Conservation (phyloP, 2,113 vertebrate species). For the Myotis lucifugus region DNA sequence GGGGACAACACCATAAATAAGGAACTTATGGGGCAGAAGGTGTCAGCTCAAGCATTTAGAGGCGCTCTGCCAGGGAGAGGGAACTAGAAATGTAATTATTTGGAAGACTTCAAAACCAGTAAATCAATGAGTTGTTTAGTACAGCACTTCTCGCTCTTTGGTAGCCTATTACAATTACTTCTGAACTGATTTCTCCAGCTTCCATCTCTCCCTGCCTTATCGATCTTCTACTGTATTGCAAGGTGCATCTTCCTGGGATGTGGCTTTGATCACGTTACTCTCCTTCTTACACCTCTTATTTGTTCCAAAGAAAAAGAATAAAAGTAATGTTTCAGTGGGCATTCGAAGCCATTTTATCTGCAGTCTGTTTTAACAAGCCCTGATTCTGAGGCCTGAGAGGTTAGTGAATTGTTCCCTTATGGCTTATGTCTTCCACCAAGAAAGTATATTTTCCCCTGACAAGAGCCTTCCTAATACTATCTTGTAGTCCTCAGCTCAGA, state of each 20-base stretch:
- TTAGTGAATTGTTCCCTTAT: not conserved
- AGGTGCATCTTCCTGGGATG: not conserved
- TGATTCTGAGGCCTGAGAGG: not conserved
- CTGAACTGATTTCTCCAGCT: not conserved
- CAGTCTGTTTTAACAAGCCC: not conserved
- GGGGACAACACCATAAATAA: conserved; percentile 21
- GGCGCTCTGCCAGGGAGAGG: not conserved
- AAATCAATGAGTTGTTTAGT: not conserved
- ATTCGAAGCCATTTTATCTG: not conserved
- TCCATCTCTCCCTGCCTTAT: not conserved
- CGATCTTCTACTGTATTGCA: not conserved
- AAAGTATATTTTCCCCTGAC: not conserved
- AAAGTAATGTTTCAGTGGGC: not conserved
- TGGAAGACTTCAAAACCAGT: not conserved
- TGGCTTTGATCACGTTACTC: rapidly evolving
- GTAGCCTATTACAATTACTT: not conserved
- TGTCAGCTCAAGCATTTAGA: not conserved
- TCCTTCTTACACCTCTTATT: not conserved
- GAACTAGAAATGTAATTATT: not conserved
- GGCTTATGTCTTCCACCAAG: not conserved
- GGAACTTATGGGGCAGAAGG: conserved; percentile 11
- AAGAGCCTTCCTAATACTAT: not conserved
- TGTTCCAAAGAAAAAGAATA: not conserved
- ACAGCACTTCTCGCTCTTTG: not conserved
- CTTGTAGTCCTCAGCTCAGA: not conserved